Conservation (phyloP, 1,140 invertebrate genomes). For the Wasmannia auropunctata region DNA sequence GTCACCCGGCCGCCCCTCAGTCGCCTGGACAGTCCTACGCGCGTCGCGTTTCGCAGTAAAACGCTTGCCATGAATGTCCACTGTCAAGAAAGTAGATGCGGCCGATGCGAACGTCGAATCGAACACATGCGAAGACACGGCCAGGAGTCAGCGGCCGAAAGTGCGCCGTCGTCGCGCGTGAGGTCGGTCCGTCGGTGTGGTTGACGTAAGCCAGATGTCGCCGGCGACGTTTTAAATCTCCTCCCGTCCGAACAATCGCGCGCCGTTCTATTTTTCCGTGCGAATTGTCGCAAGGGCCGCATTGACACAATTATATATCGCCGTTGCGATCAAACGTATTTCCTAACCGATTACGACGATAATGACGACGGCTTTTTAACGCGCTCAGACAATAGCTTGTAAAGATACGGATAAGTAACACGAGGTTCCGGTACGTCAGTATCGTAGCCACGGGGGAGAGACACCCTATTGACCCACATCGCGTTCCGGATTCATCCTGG, state of each 20-base stretch:
- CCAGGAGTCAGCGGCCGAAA: neutral
- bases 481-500: no score
- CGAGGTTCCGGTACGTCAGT: slow-evolving; percentile 69
- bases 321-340: neutral
- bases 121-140: neutral
- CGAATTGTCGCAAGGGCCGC: neutral
- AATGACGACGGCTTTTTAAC: neutral
- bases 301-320: neutral
- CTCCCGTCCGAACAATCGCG: neutral
- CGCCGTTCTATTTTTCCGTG: neutral
- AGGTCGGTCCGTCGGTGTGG: no score
- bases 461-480: slow-evolving; percentile 60
- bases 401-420: slow-evolving; percentile 61
- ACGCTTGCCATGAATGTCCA: slow-evolving; percentile 48
- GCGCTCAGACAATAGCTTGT: neutral
- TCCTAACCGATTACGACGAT: neutral
- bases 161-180: neutral
- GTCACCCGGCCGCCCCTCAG: neutral
- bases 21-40: neutral
- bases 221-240: neutral
- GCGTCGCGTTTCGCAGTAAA: slow-evolving; percentile 33
- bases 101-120: no score
- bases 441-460: slow-evolving; percentile 27
- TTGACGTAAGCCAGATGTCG: neutral
- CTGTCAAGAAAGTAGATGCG: no score